These are phyloP conservation scores for Musca domestica DNA, from an alignment of 1,140 invertebrate species.

Conservation along the genomic window DNA sequence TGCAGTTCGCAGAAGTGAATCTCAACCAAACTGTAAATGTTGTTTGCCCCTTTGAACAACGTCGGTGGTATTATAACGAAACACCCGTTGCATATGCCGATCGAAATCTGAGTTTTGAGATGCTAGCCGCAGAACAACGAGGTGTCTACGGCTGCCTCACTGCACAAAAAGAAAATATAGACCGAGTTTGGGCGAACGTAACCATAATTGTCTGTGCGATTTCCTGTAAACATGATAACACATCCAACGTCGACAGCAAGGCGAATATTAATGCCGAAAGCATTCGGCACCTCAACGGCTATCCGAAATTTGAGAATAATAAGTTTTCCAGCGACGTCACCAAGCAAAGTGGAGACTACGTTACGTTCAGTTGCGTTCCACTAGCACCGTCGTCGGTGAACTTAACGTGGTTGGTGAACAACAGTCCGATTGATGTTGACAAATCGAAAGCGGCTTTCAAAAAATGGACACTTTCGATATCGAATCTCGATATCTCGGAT, in stretches of 20 bases:
- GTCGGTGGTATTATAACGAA: conserved; percentile 38
- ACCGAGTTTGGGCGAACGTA: not conserved
- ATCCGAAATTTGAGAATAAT: not conserved
- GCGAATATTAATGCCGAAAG: too few species aligned
- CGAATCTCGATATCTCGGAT: conserved; percentile 71
- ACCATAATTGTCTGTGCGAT: conserved; percentile 24
- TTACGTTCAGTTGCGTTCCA: conserved; percentile 64
- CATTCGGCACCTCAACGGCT: not conserved
- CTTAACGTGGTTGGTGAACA: conserved; percentile 77
- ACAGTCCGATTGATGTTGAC: conserved; percentile 53
- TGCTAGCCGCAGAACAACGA: conserved; percentile 27
- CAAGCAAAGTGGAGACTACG: conserved; percentile 61
- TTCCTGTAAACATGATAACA: too few species aligned
- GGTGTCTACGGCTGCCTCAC: conserved; percentile 36
- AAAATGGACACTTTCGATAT: conserved; percentile 68
- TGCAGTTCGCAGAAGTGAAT: not conserved
- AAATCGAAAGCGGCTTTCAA: conserved; percentile 60
- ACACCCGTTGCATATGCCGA: conserved; percentile 16
- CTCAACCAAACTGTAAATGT: conserved; percentile 3
- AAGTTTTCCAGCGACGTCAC: not conserved
- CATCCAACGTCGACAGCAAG: too few species aligned
- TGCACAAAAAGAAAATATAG: conserved; percentile 31
- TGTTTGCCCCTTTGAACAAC: not conserved
- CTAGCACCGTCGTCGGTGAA: conserved; percentile 67
- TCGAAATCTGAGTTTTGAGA: conserved; percentile 25